phyloP scores from a whole-genome alignment of 2,113 vertebrate genomes.

The Astatoreochromis straeleni region DNA sequence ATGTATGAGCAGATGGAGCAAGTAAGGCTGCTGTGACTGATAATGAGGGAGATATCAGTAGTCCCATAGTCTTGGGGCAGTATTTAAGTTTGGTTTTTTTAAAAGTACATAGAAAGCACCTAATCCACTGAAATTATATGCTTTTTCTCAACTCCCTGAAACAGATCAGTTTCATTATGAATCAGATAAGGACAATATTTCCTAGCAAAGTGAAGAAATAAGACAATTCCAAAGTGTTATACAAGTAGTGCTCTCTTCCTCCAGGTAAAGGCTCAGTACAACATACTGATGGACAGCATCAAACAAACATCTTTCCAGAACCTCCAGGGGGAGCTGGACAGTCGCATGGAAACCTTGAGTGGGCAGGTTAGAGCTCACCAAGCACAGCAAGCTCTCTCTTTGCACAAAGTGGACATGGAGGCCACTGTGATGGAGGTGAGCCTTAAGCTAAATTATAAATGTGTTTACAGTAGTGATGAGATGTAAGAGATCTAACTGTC shows the following conservation, averaged over 20 bases:
- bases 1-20: conserved; percentile 83
- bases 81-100: not conserved
- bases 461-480: not conserved
- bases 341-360: conserved; percentile 68
- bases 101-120: not conserved
- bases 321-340: conserved; percentile 74
- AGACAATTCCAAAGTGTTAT: not conserved
- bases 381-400: conserved; percentile 75
- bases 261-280: conserved; percentile 77
- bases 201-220: not conserved
- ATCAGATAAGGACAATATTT: not conserved
- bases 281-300: conserved; percentile 71
- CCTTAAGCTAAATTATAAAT: not conserved
- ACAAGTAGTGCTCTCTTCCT: not conserved
- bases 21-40: conserved; percentile 23
- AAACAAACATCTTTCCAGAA: conserved; percentile 76
- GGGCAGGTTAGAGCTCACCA: conserved; percentile 71
- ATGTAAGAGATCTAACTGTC: not conserved
- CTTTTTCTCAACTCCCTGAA: not conserved
- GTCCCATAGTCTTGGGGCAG: not conserved
- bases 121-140: not conserved
- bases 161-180: not conserved
- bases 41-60: not conserved
- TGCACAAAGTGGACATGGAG: conserved; percentile 81
- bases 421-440: conserved; percentile 75